Percentiles rank a stretch among this genome's conserved stretches.
phyloP scores from a whole-genome alignment of 1,140 invertebrate genomes.

The Heliconius melpomene region DNA sequence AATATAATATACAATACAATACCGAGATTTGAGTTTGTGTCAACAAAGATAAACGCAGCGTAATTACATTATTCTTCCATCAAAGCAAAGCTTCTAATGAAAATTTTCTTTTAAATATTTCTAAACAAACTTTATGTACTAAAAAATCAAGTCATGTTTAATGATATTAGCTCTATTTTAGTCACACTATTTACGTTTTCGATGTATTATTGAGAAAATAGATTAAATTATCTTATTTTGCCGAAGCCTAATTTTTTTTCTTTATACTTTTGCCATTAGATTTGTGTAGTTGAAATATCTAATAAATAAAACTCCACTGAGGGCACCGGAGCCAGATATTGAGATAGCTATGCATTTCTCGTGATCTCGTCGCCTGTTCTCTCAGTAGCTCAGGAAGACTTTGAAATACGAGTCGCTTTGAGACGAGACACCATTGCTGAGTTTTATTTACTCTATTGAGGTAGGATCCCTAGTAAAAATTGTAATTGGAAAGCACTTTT shows the following conservation, averaged over 20 bases:
- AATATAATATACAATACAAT: not conserved
- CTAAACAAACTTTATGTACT: not conserved
- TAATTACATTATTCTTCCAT: constrained; percentile 6
- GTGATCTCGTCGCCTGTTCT: not conserved
- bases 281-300: not conserved
- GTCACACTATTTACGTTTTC: no score
- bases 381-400: not conserved
- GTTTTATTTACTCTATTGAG: constrained; percentile 16
- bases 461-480: not conserved
- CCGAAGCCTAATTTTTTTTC: no score
- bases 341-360: not conserved
- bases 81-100: not conserved
- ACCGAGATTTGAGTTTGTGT: not conserved
- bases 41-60: constrained; percentile 8
- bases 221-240: no score
- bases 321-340: not conserved
- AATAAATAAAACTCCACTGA: not conserved
- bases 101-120: constrained; percentile 1
- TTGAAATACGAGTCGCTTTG: constrained; percentile 17
- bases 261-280: no score
- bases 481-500: not conserved
- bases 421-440: not conserved
- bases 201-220: no score
- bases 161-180: not conserved
- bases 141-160: not conserved